Evolutionary conservation across 2,113 vertebrate genomes (phyloP).

Genomic region (Azemiops feae): DNA sequence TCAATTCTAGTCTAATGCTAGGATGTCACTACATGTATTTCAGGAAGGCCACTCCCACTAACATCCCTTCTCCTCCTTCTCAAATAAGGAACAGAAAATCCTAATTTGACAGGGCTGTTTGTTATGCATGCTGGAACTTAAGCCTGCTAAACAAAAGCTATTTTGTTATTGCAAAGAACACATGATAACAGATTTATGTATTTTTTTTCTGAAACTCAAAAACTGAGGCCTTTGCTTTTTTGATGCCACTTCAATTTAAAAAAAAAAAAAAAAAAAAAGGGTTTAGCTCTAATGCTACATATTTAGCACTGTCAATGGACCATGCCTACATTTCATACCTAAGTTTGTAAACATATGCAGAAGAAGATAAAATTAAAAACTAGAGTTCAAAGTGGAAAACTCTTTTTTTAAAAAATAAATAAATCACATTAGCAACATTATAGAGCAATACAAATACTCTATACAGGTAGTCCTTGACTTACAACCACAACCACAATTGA

Average conservation of each 20-base stretch:
- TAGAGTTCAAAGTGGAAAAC: neutral
- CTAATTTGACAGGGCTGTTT: neutral
- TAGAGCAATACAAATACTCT: neutral
- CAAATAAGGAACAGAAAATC: neutral
- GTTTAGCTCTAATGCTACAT: too few relatives aligned
- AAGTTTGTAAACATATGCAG: neutral
- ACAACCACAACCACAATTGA: neutral
- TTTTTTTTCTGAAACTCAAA: neutral
- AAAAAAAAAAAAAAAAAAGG: neutral
- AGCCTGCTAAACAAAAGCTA: neutral
- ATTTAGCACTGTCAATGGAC: neutral
- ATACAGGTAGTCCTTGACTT: neutral
- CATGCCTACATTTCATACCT: neutral
- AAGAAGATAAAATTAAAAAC: neutral
- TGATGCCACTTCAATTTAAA: neutral
- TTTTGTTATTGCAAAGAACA: neutral
- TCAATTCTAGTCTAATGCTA: neutral
- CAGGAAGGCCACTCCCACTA: neutral
- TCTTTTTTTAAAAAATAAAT: neutral
- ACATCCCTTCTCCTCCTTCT: neutral
- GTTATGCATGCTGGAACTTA: neutral
- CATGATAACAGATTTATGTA: neutral
- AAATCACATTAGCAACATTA: neutral
- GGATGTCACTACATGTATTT: neutral
- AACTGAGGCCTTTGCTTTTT: neutral